Evolutionary conservation across 2,888 invertebrate species (phyloP), one percentile per base, ranked within the genome.

Genomic region (Coleophora flavipennella): DNA sequence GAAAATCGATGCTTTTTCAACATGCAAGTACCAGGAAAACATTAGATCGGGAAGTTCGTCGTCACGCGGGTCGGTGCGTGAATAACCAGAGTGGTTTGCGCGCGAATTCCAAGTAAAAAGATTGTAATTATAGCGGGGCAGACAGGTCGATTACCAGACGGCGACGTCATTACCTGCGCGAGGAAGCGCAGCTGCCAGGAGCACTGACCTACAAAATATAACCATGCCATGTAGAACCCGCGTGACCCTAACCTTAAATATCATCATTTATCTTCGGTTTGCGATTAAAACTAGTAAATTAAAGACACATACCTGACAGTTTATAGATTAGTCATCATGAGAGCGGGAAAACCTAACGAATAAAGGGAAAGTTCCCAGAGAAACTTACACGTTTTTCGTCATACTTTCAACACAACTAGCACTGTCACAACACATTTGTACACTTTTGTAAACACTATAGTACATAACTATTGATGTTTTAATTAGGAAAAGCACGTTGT

Each of bases 131-230:
- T 78, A 75, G 76, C 67, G 59, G 59, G 53, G 50, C 62, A 66
- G 68, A 59, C 74, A 69, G 74, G 78, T 78, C 80, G 78, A 79
- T 73, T 61, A 67, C 67, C 20, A 58, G 50, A 55, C 48, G 35
- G 49, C 57, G 67, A 76, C 79, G 79, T 80, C 78, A 76, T 46
- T 78, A 76, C 77, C 72, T 53, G 75, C 78, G 77, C 20, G 27
- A 29, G 13, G 13, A 54, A 38, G 45, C 50, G 62, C 78, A 77
- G 75, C 79, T 81, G 81, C 74, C 69, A 61, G 57, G 77, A 72
- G 60, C 76, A 76, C 62, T 83, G 83, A 83, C 83, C 83, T 79
- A 79, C 62, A 75, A 75, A 67, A 70, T 64, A 20, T 20, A 60
- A 77, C 67, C 79, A 80, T 72, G 75, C 74, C 66, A 68, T 49